These are phyloP conservation scores for Ficedula albicollis DNA, from an alignment of 2,797 vertebrate species.

Conservation along the genomic window DNA sequence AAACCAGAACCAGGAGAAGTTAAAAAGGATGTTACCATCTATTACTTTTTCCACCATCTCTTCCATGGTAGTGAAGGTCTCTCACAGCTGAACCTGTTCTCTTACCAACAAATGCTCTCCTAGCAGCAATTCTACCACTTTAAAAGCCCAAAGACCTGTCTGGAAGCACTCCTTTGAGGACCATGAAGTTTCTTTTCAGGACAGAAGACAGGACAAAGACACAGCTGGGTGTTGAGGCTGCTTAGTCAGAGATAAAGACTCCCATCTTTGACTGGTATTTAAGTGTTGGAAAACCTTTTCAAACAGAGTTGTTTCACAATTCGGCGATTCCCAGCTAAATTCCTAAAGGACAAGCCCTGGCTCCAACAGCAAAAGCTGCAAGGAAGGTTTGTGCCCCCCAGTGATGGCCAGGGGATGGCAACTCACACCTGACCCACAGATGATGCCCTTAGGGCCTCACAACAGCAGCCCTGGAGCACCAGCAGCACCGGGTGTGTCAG, in stretches of 20 bases:
- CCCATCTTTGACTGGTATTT: not conserved
- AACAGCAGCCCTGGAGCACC: not conserved
- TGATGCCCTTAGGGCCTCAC: not conserved
- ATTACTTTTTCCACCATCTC: not conserved
- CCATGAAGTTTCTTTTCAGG: not conserved
- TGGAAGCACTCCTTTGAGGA: not conserved
- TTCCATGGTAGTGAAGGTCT: not conserved
- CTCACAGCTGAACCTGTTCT: not conserved
- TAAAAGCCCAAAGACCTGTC: not conserved
- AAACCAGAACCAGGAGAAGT: not conserved
- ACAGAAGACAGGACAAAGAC: not conserved
- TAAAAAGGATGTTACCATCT: not conserved
- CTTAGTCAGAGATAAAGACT: not conserved
- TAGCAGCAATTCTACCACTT: not conserved
- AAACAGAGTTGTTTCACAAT: not conserved
- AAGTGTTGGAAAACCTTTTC: not conserved
- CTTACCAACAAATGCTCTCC: not conserved
- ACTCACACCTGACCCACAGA: not conserved
- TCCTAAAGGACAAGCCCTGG: not conserved
- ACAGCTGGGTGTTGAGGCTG: not conserved
- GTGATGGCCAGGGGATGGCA: not conserved
- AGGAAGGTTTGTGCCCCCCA: not conserved
- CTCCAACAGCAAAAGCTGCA: not conserved
- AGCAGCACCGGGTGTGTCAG: not conserved
- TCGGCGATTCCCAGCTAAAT: fast-evolving